These are phyloP conservation scores for Eutrigla gurnardus DNA, from an alignment of 2,797 vertebrate species.

Conservation along the genomic window DNA sequence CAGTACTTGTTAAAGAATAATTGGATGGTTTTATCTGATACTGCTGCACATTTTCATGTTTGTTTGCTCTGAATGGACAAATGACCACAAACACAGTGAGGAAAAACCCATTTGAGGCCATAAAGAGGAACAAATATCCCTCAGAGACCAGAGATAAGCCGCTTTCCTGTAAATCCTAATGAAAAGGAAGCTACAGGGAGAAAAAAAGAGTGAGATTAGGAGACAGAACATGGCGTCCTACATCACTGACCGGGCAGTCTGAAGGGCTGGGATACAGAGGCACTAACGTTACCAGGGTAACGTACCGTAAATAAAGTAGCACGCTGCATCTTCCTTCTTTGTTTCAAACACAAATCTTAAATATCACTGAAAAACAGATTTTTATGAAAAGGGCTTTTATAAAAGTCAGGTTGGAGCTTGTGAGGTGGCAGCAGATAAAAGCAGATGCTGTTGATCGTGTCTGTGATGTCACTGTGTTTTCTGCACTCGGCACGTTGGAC, in stretches of 20 bases:
- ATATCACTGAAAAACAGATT: neutral
- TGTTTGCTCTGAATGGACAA: conserved; percentile 16
- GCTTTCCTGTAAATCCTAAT: conserved; percentile 76
- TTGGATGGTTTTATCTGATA: neutral
- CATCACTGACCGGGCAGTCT: conserved; percentile 41
- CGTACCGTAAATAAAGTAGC: neutral
- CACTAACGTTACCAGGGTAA: neutral
- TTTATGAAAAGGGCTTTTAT: neutral
- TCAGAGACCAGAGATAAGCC: conserved; percentile 69
- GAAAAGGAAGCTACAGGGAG: conserved; percentile 51
- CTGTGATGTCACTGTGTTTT: conserved; percentile 43
- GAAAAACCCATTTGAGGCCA: conserved; percentile 28
- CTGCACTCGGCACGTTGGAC: conserved; percentile 47
- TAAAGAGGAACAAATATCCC: conserved; percentile 62
- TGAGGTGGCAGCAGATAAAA: conserved; percentile 18
- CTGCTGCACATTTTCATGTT: neutral
- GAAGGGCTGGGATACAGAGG: conserved; percentile 13
- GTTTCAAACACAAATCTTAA: neutral
- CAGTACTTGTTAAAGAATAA: too few species aligned
- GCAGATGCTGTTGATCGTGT: conserved; percentile 23
- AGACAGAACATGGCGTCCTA: conserved; percentile 50
- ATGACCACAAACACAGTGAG: conserved; percentile 24
- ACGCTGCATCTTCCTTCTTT: neutral
- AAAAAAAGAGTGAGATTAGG: conserved; percentile 48
- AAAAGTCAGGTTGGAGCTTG: neutral